Evolutionary conservation across 2,113 vertebrate genomes (phyloP).

Genomic region (Gorsachius goisagi): DNA sequence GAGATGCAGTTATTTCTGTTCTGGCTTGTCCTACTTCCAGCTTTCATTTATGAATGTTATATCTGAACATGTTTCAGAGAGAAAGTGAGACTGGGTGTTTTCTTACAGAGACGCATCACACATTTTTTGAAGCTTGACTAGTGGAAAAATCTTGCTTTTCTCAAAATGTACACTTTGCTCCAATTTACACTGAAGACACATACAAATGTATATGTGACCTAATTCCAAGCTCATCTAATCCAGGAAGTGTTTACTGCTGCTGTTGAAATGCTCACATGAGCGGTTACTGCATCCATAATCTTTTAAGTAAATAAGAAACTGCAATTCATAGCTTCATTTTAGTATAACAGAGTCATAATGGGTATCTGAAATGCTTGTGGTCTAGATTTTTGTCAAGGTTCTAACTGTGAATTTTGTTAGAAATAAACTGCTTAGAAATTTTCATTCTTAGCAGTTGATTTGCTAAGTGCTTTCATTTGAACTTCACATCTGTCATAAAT

Average conservation of each 20-base stretch:
- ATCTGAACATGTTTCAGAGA: conserved; percentile 27
- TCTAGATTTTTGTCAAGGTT: neutral
- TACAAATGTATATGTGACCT: neutral
- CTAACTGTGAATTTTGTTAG: neutral
- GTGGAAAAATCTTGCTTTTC: neutral
- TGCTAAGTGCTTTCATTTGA: neutral
- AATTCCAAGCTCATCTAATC: neutral
- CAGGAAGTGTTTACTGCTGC: neutral
- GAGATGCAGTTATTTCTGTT: conserved; percentile 51
- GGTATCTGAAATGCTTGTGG: neutral
- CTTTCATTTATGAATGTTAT: conserved; percentile 32
- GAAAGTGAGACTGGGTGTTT: conserved; percentile 11
- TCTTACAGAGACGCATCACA: neutral
- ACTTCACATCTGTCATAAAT: accelerated
- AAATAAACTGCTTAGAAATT: neutral
- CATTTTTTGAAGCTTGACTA: neutral
- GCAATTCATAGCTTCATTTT: neutral
- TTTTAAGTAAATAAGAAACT: neutral
- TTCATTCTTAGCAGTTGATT: neutral
- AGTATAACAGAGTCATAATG: neutral
- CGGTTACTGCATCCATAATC: neutral
- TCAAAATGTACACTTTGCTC: neutral
- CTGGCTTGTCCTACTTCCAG: conserved; percentile 35
- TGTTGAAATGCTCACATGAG: neutral
- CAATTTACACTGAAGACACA: neutral